These are phyloP conservation scores for Sula dactylatra DNA, from an alignment of 2,113 vertebrate species.

Conservation along the genomic window DNA sequence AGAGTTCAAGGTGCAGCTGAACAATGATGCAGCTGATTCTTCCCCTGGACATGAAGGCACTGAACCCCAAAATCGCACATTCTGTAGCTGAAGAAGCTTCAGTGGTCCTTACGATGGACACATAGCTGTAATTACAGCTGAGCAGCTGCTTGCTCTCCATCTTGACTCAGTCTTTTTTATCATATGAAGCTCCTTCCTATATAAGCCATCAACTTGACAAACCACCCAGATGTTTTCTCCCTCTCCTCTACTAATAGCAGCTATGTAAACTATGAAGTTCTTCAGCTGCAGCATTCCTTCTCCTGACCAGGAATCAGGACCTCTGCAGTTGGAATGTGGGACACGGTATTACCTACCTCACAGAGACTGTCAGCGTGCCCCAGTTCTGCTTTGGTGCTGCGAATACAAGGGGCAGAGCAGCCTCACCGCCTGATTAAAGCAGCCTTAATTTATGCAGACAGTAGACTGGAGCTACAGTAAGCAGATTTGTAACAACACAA, in stretches of 20 bases:
- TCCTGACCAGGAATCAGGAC: not conserved
- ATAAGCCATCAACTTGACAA: conserved; percentile 11
- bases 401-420: not conserved
- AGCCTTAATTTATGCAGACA: not conserved
- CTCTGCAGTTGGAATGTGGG: not conserved
- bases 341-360: not conserved
- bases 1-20: not conserved
- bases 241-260: not conserved
- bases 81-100: not conserved
- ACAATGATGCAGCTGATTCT: not conserved
- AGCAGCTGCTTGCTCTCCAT: conserved; percentile 26
- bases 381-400: not conserved
- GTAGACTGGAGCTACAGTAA: not conserved
- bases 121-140: not conserved
- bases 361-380: fast-evolving
- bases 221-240: conserved; percentile 8
- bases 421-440: not conserved
- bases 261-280: not conserved
- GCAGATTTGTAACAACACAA: not conserved
- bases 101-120: not conserved
- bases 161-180: not conserved
- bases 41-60: not conserved
- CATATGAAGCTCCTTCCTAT: not conserved
- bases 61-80: not conserved
- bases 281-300: not conserved